phyloP scores from a whole-genome alignment of 2,888 invertebrate species.

The Cosmia pyralina region DNA sequence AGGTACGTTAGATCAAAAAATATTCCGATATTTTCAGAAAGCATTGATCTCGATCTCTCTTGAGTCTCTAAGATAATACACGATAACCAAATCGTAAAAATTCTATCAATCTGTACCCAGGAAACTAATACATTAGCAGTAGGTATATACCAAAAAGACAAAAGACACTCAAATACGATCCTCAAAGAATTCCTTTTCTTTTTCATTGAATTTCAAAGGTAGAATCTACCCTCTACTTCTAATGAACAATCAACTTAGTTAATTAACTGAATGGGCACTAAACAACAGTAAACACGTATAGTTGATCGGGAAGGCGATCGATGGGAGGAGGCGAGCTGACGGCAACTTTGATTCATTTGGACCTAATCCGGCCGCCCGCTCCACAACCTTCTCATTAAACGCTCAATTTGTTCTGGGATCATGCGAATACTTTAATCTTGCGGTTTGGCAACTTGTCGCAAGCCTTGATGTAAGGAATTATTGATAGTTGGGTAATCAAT shows the following conservation, averaged over 20 bases:
- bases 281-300: slow-evolving; percentile 59
- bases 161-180: background rate
- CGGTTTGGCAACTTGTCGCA: slow-evolving; percentile 72
- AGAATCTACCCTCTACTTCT: slow-evolving; percentile 29
- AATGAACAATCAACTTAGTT: slow-evolving; percentile 62
- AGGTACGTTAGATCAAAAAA: background rate
- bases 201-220: slow-evolving; percentile 46
- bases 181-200: slow-evolving; percentile 12
- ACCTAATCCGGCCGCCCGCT: slow-evolving; percentile 79
- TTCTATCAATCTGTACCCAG: background rate
- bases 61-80: background rate
- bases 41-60: background rate
- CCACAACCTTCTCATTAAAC: slow-evolving; percentile 85
- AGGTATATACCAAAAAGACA: slow-evolving; percentile 4
- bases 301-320: slow-evolving; percentile 74
- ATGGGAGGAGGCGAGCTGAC: slow-evolving; percentile 71
- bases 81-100: background rate
- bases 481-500: slow-evolving; percentile 26
- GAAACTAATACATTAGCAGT: background rate
- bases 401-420: slow-evolving; percentile 86
- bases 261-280: slow-evolving; percentile 59
- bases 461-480: slow-evolving; percentile 43
- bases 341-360: slow-evolving; percentile 84
- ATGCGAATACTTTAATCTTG: slow-evolving; percentile 83
- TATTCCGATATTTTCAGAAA: background rate